phyloP scores from a whole-genome alignment of 2,113 vertebrate genomes.

The Trogon melanurus region DNA sequence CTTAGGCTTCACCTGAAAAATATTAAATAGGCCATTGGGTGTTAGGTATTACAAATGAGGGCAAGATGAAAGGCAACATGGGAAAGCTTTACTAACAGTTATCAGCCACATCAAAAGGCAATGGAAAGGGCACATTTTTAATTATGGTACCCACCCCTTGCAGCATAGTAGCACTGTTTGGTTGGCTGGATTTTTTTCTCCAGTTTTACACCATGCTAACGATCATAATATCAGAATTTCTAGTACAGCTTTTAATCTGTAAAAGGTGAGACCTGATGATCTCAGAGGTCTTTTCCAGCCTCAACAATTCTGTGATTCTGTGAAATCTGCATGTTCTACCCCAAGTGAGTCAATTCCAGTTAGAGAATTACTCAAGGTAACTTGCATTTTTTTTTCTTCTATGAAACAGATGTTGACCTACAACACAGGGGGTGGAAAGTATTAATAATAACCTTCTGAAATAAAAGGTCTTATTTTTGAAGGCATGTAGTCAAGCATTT shows the following conservation, averaged over 20 bases:
- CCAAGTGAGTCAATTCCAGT: not conserved
- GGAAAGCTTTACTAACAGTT: not conserved
- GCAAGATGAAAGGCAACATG: not conserved
- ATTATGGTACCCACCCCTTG: not conserved
- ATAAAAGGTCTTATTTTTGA: not conserved
- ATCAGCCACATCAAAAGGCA: not conserved
- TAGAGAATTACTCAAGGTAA: not conserved
- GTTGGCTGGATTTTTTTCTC: not conserved
- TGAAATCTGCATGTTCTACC: not conserved
- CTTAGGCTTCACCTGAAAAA: not conserved
- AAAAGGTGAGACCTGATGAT: not conserved
- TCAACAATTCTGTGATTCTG: too few species aligned
- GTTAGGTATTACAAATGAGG: not conserved
- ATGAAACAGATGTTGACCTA: not conserved
- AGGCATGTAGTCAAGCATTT: not conserved
- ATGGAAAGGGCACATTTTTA: not conserved
- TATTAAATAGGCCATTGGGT: not conserved
- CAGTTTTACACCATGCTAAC: not conserved
- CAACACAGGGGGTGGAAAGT: not conserved
- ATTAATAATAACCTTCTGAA: not conserved
- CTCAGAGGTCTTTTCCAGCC: not conserved
- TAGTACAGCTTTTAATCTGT: not conserved
- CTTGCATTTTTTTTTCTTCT: not conserved
- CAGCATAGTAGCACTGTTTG: not conserved
- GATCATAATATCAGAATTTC: not conserved